Base-by-base conservation (phyloP, 2,888 invertebrate genomes). In the Drosophila conformis region DNA sequence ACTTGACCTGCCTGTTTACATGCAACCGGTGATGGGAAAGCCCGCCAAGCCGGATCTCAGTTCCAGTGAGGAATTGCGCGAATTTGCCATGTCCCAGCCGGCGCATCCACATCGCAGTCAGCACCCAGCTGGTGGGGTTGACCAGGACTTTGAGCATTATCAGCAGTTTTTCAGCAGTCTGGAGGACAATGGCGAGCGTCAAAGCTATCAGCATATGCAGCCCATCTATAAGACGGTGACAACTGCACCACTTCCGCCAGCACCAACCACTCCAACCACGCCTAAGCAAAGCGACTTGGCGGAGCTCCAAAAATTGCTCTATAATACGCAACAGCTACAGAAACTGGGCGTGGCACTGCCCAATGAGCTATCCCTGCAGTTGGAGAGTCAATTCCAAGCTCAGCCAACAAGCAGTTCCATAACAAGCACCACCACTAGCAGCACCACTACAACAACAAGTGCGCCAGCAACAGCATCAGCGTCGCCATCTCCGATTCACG, bases 241-340 rank as follows among this genome's bases (percentile, higher is more conserved):
- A 73, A 11, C 71, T 69, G 18, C 82, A 77, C 21, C 64, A 4
- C n/a, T 78, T 62, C 36, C 67, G 31, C 31, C 60, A 3, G 38
- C 56, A 29, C 3, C 33, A 33, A 7, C 38, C 8, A 38, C 74
- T 63, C 2, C 48, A 7, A 8, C 74, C 53, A 58, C 35, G 27
- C 15, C 48, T 0, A 64, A 73, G 35, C 93, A 94, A 58, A 94
- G 94, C 15, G 94, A 95, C 82, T 92, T 94, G 33, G 91, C 93
- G 13, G 94, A 94, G 79, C 82, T 94, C 11, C 93, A 93, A 54
- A 93, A 94, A 80, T 80, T 94, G 4, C 89, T 94, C 21, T 93
- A 93, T 36, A 93, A 94, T 51, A 93, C 94, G 15, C 89, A 90
- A 7, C 91, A 92, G 63, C 61, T 92, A 11, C 87, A 92, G 60